Evolutionary conservation across 2,113 vertebrate genomes (phyloP).

Genomic region (Zootoca vivipara): DNA sequence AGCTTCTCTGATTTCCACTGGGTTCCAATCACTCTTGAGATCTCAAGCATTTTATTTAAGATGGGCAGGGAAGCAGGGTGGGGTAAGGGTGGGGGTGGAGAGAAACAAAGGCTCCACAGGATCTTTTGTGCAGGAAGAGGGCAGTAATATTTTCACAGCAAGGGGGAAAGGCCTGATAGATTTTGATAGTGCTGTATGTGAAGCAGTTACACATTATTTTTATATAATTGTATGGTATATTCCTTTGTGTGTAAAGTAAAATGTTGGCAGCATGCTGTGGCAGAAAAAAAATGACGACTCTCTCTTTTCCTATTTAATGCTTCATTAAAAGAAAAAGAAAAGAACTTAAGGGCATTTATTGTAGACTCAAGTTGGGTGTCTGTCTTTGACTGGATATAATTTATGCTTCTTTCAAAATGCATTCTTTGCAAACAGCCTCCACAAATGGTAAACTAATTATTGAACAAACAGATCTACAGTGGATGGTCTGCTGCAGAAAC

Average conservation of each 20-base stretch:
- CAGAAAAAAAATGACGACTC: not conserved
- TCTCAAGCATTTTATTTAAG: slow-evolving; percentile 33
- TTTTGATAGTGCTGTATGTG: not conserved
- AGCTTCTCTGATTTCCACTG: not conserved
- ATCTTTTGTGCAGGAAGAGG: not conserved
- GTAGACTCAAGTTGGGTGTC: slow-evolving; percentile 27
- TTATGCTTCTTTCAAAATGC: slow-evolving; percentile 13
- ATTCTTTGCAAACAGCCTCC: slow-evolving; percentile 20
- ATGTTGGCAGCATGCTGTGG: not conserved
- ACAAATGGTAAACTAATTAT: slow-evolving; percentile 25
- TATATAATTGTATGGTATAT: slow-evolving; percentile 6
- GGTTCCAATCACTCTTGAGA: slow-evolving; percentile 18
- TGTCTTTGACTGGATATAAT: slow-evolving; percentile 39
- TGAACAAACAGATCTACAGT: slow-evolving; percentile 17
- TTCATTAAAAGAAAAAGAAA: slow-evolving; percentile 1
- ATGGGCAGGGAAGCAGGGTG: not conserved
- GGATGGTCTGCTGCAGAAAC: not conserved
- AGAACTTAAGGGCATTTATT: slow-evolving; percentile 15
- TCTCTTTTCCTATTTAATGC: slow-evolving; percentile 14
- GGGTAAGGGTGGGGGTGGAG: not conserved
- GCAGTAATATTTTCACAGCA: slow-evolving; percentile 25
- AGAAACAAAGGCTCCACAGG: not conserved
- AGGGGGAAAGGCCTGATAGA: slow-evolving; percentile 9
- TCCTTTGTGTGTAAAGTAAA: slow-evolving; percentile 18
- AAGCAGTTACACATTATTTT: not conserved